Evolutionary conservation across 2,797 vertebrate genomes (phyloP), one percentile per base, ranked within the genome.

Genomic region (Esox lucius): DNA sequence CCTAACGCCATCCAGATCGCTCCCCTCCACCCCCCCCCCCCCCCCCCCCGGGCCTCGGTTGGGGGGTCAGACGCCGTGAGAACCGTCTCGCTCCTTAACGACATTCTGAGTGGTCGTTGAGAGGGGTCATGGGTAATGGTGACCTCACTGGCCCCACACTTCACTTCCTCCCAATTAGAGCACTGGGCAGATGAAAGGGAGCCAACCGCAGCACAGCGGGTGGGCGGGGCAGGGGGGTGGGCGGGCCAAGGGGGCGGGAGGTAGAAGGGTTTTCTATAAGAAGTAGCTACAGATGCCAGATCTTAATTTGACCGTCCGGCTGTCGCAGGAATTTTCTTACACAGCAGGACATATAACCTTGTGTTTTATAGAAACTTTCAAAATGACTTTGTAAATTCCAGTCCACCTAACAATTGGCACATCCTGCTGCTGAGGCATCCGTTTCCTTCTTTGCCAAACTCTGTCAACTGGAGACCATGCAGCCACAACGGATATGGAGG

Each of bases 111-210:
- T 93, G 95, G 95, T 95, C 94, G 93, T 96, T 94, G 94, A 94
- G 95, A 91, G 91, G 92, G 93, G 94, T 94, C 92, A 90, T 56
- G 82, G 87, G 94, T 94, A 95, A 96, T 96, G 95, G 96, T 95
- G 96, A 95, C 94, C 95, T 95, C 94, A 91, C 95, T 94, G 95
- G 93, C 95, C 96, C 96, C 95, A 95, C 95, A 96, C 96, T 98
- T 95, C 94, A 95, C 96, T 97, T 97, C 96, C 95, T 96, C 96
- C 97, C 97, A 99, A 98, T 98, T 98, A 98, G 95, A 95, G 94
- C 89, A 85, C 94, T 94, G 95, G 89, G 91, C 88, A 96, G 96
- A 97, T 99, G 96, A 99, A 98, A 95, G 95, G 95, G 89, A 90
- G 87, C 92, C 91, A 94, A 95, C 94, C 87, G 91, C 93, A 92